These are phyloP conservation scores for Cantharis nigra DNA, from an alignment of 2,888 invertebrate genomes.

Conservation along the genomic window DNA sequence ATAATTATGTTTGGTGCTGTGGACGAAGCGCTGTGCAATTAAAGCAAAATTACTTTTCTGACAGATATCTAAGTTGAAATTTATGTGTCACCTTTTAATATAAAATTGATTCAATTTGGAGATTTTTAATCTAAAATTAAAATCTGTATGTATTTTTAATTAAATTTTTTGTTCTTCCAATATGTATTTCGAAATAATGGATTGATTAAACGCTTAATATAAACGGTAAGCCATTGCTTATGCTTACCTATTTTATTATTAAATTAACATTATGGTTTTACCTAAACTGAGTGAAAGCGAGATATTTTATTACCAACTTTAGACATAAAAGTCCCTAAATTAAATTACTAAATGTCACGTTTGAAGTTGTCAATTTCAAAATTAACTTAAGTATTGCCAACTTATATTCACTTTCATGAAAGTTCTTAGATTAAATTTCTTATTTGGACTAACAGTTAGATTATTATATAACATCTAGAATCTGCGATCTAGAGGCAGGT, in stretches of 20 bases:
- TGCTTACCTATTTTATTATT: too few species aligned
- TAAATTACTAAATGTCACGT: too few species aligned
- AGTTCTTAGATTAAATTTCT: too few species aligned
- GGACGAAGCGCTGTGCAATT: background rate
- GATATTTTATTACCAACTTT: too few species aligned
- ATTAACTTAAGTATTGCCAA: too few species aligned
- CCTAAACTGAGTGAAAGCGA: too few species aligned
- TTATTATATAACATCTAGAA: background rate
- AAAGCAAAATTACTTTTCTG: background rate
- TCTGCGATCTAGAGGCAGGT: background rate
- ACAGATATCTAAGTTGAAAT: background rate
- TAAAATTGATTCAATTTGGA: background rate
- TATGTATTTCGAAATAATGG: background rate
- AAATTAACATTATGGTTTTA: too few species aligned
- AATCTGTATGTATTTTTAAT: background rate
- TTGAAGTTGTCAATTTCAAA: too few species aligned
- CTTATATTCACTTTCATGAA: too few species aligned
- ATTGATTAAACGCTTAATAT: background rate
- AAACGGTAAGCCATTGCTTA: background rate
- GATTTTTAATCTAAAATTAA: background rate
- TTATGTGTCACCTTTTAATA: background rate
- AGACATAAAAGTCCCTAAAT: too few species aligned
- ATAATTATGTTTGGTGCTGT: conserved; percentile 9
- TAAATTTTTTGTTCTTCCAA: background rate
- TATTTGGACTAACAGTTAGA: too few species aligned